Conservation (phyloP, 2,888 invertebrate species). For the Lissocephala sabroskyi region DNA sequence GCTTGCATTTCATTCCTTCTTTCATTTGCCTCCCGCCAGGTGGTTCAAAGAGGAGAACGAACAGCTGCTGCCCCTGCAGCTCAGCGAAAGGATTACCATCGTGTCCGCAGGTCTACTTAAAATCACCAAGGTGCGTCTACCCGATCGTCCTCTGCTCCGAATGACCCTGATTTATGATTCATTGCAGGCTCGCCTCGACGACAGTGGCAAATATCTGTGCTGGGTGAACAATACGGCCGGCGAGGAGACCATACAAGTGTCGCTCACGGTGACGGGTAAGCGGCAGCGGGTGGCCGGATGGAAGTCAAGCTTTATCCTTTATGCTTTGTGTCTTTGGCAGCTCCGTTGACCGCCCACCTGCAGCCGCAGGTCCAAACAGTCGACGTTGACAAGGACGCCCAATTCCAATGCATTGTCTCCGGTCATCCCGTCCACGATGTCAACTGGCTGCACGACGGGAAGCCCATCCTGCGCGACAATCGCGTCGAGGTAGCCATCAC, state of each 20-base stretch:
- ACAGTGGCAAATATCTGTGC: constrained; percentile 90
- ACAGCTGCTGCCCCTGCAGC: constrained; percentile 79
- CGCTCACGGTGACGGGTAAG: constrained; percentile 84
- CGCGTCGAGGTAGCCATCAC: constrained; percentile 74
- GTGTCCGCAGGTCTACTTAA: constrained; percentile 79
- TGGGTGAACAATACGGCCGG: constrained; percentile 93
- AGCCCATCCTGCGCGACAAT: constrained; percentile 76
- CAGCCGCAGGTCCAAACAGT: constrained; percentile 85
- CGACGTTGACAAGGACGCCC: constrained; percentile 87
- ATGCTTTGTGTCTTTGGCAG: constrained; percentile 71
- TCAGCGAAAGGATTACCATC: constrained; percentile 77
- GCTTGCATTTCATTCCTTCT: neutral
- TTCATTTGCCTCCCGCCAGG: constrained; percentile 67
- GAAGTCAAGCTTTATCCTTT: constrained; percentile 1
- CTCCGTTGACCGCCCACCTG: constrained; percentile 85
- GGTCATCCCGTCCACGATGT: constrained; percentile 89
- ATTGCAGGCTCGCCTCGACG: constrained; percentile 77
- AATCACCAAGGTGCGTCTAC: constrained; percentile 75
- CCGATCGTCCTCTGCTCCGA: neutral
- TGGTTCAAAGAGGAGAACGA: constrained; percentile 86
- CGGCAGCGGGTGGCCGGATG: constrained; percentile 39
- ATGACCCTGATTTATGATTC: neutral
- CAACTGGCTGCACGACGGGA: constrained; percentile 87
- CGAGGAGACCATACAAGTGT: constrained; percentile 84
- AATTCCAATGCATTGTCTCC: constrained; percentile 88